Percentiles rank a stretch among this genome's conserved stretches.
These are phyloP conservation scores for Terrapene triunguis DNA, from an alignment of 2,113 vertebrate species.

Conservation along the genomic window DNA sequence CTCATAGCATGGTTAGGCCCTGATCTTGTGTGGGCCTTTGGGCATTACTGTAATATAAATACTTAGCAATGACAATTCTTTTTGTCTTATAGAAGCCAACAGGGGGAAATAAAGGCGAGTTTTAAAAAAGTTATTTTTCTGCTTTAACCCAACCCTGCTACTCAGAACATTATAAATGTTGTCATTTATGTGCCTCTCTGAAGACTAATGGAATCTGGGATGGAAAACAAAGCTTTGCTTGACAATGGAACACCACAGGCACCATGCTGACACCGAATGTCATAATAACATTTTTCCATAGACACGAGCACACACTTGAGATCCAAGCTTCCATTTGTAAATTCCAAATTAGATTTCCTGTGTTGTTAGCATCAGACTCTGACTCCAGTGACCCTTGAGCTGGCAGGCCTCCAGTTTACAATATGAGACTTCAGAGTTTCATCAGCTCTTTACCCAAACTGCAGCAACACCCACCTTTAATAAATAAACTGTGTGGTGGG, in stretches of 20 bases:
- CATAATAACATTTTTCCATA: slow-evolving; percentile 16
- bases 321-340: slow-evolving; percentile 46
- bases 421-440: slow-evolving; percentile 50
- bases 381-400: slow-evolving; percentile 47
- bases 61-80: background rate
- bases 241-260: background rate
- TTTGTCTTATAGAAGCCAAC: background rate
- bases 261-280: slow-evolving; percentile 17
- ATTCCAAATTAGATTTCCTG: slow-evolving; percentile 50
- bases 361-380: slow-evolving; percentile 51
- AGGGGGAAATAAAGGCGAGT: background rate
- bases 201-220: background rate
- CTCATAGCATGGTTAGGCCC: background rate
- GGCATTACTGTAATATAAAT: background rate
- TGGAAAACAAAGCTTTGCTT: background rate
- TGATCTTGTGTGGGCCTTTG: background rate
- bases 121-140: background rate
- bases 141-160: background rate
- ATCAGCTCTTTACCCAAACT: background rate
- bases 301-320: background rate
- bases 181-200: slow-evolving; percentile 5
- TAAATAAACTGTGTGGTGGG: slow-evolving; percentile 27
- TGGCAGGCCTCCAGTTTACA: slow-evolving; percentile 47
- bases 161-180: background rate
- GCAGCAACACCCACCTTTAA: slow-evolving; percentile 45